Conservation (phyloP, 2,888 invertebrate genomes). For the Parapristionchus giblindavisi region DNA sequence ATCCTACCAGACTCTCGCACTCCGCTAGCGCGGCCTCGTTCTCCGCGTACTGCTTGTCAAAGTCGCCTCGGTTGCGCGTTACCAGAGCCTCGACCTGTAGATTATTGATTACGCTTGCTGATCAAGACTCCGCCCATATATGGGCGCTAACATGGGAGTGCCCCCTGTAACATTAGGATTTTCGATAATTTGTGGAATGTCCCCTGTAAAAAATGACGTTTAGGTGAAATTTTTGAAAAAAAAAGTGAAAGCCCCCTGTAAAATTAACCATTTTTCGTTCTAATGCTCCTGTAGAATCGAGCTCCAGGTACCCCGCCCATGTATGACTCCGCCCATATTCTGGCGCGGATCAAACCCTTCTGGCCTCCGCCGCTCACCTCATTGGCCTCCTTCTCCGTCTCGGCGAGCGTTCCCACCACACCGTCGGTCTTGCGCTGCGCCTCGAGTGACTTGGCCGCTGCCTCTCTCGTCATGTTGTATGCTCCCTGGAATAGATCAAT, state of each 20-base stretch:
- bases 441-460: constrained; percentile 75
- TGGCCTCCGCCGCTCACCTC: constrained; percentile 31
- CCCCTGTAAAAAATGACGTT: neutral
- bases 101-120: constrained; percentile 65
- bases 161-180: no score
- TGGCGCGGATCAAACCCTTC: no score
- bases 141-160: constrained; percentile 74
- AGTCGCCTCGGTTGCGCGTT: constrained; percentile 76
- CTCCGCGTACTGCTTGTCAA: constrained; percentile 78
- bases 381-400: constrained; percentile 51
- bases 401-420: constrained; percentile 50
- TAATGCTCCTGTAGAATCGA: neutral
- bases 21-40: constrained; percentile 80
- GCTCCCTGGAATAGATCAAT: constrained; percentile 80
- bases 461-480: constrained; percentile 86
- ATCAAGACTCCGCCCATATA: neutral
- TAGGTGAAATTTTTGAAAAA: neutral
- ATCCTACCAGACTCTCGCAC: constrained; percentile 70
- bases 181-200: neutral
- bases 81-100: constrained; percentile 76
- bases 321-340: neutral
- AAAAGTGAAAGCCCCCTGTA: neutral
- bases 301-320: constrained; percentile 56
- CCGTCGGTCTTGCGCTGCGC: constrained; percentile 72
- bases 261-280: neutral